phyloP scores from a whole-genome alignment of 30 jellyfish, hydroid and myxozoan species.

The Hydractinia echinata region DNA sequence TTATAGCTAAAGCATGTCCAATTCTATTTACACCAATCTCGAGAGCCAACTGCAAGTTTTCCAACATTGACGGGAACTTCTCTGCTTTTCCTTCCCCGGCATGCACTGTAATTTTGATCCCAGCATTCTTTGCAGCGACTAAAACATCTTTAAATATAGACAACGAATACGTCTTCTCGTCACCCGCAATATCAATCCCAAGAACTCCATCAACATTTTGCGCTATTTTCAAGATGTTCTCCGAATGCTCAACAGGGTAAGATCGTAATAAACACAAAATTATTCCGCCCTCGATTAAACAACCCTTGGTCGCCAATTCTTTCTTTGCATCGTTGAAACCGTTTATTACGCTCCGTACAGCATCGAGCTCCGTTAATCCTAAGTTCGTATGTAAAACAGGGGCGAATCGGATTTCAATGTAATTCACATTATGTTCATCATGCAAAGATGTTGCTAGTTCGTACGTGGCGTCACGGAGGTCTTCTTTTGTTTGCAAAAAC shows the following conservation, averaged over 20 bases:
- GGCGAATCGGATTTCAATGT: slow-evolving; percentile 43
- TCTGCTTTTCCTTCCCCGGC: slow-evolving; percentile 34
- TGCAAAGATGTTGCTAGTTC: slow-evolving; percentile 1
- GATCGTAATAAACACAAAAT: slow-evolving; percentile 41
- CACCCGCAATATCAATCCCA: slow-evolving; percentile 41
- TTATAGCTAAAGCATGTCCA: slow-evolving; percentile 39
- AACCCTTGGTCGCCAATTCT: background rate
- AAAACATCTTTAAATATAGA: slow-evolving; percentile 11
- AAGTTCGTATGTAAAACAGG: slow-evolving; percentile 20
- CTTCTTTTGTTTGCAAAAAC: slow-evolving; percentile 28
- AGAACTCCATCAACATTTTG: slow-evolving; percentile 8
- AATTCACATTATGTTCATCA: slow-evolving; percentile 27
- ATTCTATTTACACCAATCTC: slow-evolving; percentile 39
- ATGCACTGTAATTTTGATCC: slow-evolving; percentile 19
- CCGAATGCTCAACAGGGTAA: slow-evolving; percentile 26
- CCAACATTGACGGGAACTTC: slow-evolving; percentile 20
- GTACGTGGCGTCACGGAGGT: slow-evolving; percentile 16
- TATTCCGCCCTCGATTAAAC: slow-evolving; percentile 15
- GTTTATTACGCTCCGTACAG: slow-evolving; percentile 16
- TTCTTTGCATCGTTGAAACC: slow-evolving; percentile 35
- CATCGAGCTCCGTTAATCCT: slow-evolving; percentile 18
- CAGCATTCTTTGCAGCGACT: slow-evolving; percentile 13
- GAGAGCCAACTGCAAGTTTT: slow-evolving; percentile 20
- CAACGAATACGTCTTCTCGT: slow-evolving; percentile 34
- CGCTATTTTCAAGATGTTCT: background rate